A percentile compares a stretch with the other conserved stretches of the same genome.
Conservation (phyloP, 2,888 invertebrate species). For the Cantharis flavilabris region DNA sequence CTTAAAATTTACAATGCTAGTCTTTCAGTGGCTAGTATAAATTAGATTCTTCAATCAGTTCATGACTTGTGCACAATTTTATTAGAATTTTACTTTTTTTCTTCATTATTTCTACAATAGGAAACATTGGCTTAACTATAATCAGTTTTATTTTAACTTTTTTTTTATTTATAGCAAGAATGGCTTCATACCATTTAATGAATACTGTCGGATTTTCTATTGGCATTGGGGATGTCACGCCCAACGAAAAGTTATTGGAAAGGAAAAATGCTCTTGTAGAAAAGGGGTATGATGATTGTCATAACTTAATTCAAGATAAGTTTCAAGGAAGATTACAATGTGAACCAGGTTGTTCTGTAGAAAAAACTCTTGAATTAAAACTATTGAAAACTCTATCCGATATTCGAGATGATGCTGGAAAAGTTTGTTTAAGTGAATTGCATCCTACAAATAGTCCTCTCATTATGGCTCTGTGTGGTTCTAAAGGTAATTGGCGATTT, state of each 20-base stretch:
- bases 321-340: conserved; percentile 85
- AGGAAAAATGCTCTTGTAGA: conserved; percentile 82
- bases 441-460: conserved; percentile 92
- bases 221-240: conserved; percentile 94
- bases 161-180: conserved; percentile 66
- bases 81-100: too few relatives aligned
- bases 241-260: conserved; percentile 78
- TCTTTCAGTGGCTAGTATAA: too few relatives aligned
- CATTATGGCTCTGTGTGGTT: conserved; percentile 97
- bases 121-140: too few relatives aligned
- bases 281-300: conserved; percentile 78
- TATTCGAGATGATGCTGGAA: conserved; percentile 96
- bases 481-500: conserved; percentile 74
- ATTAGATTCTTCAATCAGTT: too few relatives aligned
- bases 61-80: too few relatives aligned
- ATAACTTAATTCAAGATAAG: conserved; percentile 85
- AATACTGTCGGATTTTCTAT: conserved; percentile 92
- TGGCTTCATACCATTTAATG: conserved; percentile 88
- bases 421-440: conserved; percentile 89
- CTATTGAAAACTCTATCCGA: conserved; percentile 92
- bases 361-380: conserved; percentile 88
- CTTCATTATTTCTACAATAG: too few relatives aligned
- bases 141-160: not conserved
- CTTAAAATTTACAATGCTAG: too few relatives aligned
- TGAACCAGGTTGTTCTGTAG: conserved; percentile 91